phyloP scores from a whole-genome alignment of 2,797 vertebrate genomes.

The Fistularia commersonii region DNA sequence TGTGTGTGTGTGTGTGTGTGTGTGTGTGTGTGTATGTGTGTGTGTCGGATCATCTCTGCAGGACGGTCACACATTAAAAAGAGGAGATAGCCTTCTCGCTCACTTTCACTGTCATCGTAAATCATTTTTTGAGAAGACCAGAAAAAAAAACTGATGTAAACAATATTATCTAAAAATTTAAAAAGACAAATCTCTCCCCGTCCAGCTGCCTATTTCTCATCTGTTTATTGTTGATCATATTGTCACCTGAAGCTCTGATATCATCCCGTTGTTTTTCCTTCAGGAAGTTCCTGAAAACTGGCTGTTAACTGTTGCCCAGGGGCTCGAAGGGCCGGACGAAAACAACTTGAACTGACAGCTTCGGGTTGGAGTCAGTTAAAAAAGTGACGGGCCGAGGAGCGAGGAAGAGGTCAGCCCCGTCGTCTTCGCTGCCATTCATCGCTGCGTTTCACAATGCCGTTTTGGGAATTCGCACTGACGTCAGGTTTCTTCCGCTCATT shows the following conservation, averaged over 20 bases:
- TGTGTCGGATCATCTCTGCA: too few species aligned
- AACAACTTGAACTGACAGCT: conserved; percentile 41
- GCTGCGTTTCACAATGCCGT: conserved; percentile 37
- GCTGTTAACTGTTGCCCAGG: conserved; percentile 63
- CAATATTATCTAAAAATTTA: conserved; percentile 27
- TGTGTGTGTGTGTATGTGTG: too few species aligned
- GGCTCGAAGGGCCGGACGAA: conserved; percentile 43
- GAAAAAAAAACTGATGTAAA: conserved; percentile 11
- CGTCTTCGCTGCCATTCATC: too few species aligned
- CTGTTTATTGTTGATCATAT: conserved; percentile 56
- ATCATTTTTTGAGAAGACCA: conserved; percentile 7
- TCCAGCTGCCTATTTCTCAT: conserved; percentile 28
- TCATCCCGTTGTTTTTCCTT: conserved; percentile 67
- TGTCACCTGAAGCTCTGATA: conserved; percentile 60
- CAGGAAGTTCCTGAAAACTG: conserved; percentile 68
- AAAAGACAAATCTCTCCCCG: conserved; percentile 15
- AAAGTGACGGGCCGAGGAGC: not conserved
- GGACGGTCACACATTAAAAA: too few species aligned
- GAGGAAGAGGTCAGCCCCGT: not conserved
- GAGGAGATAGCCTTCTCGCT: too few species aligned
- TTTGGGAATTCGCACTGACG: conserved; percentile 55
- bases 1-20: too few species aligned
- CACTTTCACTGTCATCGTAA: too few species aligned
- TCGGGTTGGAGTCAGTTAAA: conserved; percentile 16
- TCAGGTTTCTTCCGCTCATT: conserved; percentile 62